Conservation (phyloP, 2,113 vertebrate genomes). For the Dendropsophus ebraccatus region DNA sequence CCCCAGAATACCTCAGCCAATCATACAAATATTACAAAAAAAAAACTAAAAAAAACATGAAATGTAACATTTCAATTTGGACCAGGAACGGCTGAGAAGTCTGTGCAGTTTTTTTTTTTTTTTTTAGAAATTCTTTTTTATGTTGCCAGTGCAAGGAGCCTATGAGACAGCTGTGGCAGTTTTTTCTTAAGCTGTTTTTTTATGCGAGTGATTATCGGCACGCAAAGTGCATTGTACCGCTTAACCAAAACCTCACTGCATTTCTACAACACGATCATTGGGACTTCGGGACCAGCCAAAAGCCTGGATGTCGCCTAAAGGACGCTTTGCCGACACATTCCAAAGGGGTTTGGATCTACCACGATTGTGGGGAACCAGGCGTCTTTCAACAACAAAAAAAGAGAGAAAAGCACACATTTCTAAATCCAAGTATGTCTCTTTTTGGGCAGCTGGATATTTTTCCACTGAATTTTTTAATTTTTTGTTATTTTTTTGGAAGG, state of each 20-base stretch:
- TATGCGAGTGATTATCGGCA: not conserved
- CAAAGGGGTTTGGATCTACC: not conserved
- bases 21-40: not conserved
- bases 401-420: conserved; percentile 6
- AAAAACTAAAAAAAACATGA: not conserved
- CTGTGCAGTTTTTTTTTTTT: not conserved
- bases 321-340: not conserved
- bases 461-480: not conserved
- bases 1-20: conserved; percentile 43
- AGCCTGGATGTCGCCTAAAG: too few relatives aligned
- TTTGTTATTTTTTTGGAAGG: not conserved
- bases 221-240: not conserved
- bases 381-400: not conserved
- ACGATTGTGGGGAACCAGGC: not conserved
- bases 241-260: conserved; percentile 8
- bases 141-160: too few relatives aligned
- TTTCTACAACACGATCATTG: not conserved
- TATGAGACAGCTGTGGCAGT: too few relatives aligned
- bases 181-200: not conserved
- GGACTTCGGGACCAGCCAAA: not conserved
- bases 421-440: not conserved
- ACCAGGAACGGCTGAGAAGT: not conserved
- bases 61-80: too few relatives aligned
- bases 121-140: too few relatives aligned
- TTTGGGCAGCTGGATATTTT: conserved; percentile 2